These are phyloP conservation scores for Zoanthus gigantus DNA, from an alignment of 92 coral and sea anemone species.

Conservation along the genomic window DNA sequence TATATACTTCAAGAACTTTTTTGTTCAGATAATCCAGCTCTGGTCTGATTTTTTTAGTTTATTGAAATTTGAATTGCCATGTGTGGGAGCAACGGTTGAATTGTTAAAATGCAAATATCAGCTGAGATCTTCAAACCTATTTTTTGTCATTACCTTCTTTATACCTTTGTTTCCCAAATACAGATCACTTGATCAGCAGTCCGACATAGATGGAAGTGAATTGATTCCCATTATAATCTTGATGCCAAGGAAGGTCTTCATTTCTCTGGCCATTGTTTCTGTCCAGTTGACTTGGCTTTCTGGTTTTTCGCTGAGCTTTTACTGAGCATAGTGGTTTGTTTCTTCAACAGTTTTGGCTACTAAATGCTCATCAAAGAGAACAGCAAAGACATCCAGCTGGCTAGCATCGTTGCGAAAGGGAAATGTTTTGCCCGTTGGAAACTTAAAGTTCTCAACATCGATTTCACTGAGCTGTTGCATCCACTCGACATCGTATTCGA, in stretches of 20 bases:
- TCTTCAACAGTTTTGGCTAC: slow-evolving; percentile 11
- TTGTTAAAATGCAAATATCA: not conserved
- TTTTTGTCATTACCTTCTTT: slow-evolving; percentile 15
- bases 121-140: slow-evolving; percentile 5
- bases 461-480: not conserved
- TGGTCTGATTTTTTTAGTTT: not conserved
- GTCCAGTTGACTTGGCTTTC: too few species aligned
- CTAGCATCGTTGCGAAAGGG: slow-evolving; percentile 3
- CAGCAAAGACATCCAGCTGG: slow-evolving; percentile 16
- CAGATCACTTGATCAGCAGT: slow-evolving; percentile 22
- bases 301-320: too few species aligned
- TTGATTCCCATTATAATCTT: slow-evolving; percentile 3
- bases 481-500: not conserved
- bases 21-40: not conserved
- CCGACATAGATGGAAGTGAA: slow-evolving; percentile 7
- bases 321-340: too few species aligned
- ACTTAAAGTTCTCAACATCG: slow-evolving; percentile 16
- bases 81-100: not conserved
- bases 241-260: too few species aligned
- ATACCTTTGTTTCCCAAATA: slow-evolving; percentile 7
- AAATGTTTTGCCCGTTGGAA: slow-evolving; percentile 12
- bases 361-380: not conserved
- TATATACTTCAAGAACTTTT: not conserved
- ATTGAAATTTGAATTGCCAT: not conserved
- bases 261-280: too few species aligned